Evolutionary conservation across 1,140 invertebrate species (phyloP), one percentile per base, ranked within the genome.

Genomic region (Zaprionus ghesquierei): DNA sequence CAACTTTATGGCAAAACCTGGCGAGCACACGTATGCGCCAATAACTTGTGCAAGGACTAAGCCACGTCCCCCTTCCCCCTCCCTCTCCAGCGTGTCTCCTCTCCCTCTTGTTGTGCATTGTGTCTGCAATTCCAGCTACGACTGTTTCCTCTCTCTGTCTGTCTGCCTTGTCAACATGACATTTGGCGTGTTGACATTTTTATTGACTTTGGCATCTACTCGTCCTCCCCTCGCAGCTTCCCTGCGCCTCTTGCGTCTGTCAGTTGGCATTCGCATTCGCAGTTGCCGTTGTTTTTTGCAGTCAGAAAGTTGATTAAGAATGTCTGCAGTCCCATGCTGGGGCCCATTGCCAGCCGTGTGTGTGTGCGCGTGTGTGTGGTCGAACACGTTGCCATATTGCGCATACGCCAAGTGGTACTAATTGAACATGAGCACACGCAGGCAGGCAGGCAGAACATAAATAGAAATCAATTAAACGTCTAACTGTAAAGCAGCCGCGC

Each of bases 161-260:
- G 73, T 85, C 81, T 85, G 81, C 81, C 80, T 77, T 89, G 84
- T 87, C 82, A 87, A 87, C 82, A 89, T 87, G 82, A 89, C 82
- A 87, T 89, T 87, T 87, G 84, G 75, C 84, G 82, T 87, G 82
- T 87, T 87, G 82, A 87, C 82, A 89, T 87, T 87, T 87, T 87
- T 87, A 87, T 87, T 87, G 82, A 87, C 84, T 87, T 87, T 87
- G 82, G 76, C 82, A 86, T 73, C 63, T 63, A 69, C 58, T 74
- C 59, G 65, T 74, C 61, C 58, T 54, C 35, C 6, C 10, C 33
- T 5, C 33, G 0, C 0, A n/a, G 0, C 13, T 8, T 6, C 35
- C 6, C 33, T 38, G 13, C n/a, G 0, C 6, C 35, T 33, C 10
- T 13, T 15, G 3, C 33, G 13, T 53, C 51, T 55, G 54, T 35